phyloP scores from a whole-genome alignment of 2,888 invertebrate genomes.

The Tenthredo scrophulariae region DNA sequence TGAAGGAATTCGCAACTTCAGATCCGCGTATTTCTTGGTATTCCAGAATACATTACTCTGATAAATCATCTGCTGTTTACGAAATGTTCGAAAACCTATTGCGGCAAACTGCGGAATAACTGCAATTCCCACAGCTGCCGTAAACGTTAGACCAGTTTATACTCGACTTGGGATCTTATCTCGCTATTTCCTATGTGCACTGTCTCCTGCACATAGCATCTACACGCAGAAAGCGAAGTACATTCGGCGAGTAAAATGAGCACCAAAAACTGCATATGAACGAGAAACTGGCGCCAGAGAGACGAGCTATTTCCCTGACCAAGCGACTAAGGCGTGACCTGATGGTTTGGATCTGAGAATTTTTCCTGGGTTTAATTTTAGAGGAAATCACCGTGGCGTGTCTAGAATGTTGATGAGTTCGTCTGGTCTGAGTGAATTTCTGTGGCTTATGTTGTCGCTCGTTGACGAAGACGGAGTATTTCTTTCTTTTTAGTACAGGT shows the following conservation, averaged over 20 bases:
- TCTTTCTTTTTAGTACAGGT: neutral
- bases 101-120: neutral
- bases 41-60: neutral
- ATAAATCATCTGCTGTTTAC: neutral
- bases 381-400: conserved; percentile 13
- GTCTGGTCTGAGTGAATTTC: neutral
- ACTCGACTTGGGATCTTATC: conserved; percentile 13
- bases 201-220: neutral
- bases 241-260: neutral
- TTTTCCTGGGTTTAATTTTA: conserved; percentile 37
- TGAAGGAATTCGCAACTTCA: neutral
- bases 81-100: neutral
- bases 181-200: conserved; percentile 1
- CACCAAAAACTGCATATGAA: conserved; percentile 6
- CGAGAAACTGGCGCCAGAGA: conserved; percentile 9
- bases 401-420: conserved; percentile 45
- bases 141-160: conserved; percentile 28
- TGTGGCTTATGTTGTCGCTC: neutral
- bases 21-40: neutral
- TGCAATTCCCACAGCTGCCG: conserved; percentile 25
- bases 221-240: neutral
- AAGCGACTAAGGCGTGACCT: neutral
- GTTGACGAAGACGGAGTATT: neutral
- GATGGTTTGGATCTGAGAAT: neutral
- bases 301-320: conserved; percentile 34